Evolutionary conservation across 2,113 vertebrate genomes (phyloP).

Genomic region (Neogobius melanostomus): DNA sequence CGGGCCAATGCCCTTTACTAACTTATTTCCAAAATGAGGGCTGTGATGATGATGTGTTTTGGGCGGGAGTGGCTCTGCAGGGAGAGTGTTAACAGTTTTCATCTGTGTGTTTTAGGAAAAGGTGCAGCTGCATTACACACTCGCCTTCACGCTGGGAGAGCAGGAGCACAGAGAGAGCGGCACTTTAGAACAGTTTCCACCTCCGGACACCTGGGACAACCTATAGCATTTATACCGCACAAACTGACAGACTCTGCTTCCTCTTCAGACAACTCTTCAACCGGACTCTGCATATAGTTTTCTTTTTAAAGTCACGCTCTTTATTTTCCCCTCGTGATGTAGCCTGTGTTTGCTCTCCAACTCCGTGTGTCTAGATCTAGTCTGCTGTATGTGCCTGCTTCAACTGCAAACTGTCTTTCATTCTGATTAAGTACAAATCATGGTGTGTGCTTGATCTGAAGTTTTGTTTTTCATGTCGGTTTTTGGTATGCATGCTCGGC

Average conservation of each 20-base stretch:
- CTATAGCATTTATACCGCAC: slow-evolving; percentile 84
- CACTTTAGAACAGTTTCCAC: slow-evolving; percentile 91
- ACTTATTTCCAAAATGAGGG: no score
- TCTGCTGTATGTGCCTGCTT: slow-evolving; percentile 46
- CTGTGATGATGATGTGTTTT: not conserved
- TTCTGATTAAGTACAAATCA: slow-evolving; percentile 15
- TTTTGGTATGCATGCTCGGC: slow-evolving; percentile 47
- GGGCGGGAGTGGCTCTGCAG: not conserved
- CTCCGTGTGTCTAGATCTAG: slow-evolving; percentile 37
- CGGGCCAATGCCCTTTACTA: no score
- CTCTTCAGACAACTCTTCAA: slow-evolving; percentile 11
- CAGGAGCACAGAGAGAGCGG: slow-evolving; percentile 89
- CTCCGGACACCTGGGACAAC: slow-evolving; percentile 89
- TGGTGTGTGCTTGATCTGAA: slow-evolving; percentile 13
- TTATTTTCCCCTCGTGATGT: slow-evolving; percentile 37
- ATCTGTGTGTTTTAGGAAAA: slow-evolving; percentile 82
- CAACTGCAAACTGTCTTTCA: slow-evolving; percentile 23
- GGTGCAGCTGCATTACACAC: slow-evolving; percentile 91
- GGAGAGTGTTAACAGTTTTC: not conserved
- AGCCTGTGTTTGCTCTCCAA: slow-evolving; percentile 43
- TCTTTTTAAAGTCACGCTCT: slow-evolving; percentile 23
- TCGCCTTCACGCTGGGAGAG: slow-evolving; percentile 90
- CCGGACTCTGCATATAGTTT: slow-evolving; percentile 20
- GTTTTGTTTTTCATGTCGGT: slow-evolving; percentile 14
- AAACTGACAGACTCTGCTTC: slow-evolving; percentile 51